Conservation (phyloP, 2,888 invertebrate species). For the Steinernema scapterisci region DNA sequence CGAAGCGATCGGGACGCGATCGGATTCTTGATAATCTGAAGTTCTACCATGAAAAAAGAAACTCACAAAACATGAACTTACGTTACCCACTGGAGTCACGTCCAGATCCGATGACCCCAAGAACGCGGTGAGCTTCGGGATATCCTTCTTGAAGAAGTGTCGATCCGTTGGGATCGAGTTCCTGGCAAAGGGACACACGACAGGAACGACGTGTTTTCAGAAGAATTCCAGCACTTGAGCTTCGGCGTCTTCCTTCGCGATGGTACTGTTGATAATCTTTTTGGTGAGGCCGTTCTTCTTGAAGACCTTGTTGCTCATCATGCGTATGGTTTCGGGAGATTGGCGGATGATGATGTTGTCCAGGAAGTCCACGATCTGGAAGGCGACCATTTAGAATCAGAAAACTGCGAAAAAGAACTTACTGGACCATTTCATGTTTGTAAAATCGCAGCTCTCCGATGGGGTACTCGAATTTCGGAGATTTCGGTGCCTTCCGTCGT, state of each 20-base stretch:
- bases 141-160: conserved; percentile 79
- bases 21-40: background rate
- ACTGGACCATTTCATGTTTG: background rate
- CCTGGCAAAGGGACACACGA: conserved; percentile 52
- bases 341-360: conserved; percentile 78
- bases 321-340: conserved; percentile 75
- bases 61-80: background rate
- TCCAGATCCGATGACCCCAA: background rate
- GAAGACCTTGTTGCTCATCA: conserved; percentile 81
- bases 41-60: background rate
- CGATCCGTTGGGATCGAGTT: conserved; percentile 74
- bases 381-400: conserved; percentile 52
- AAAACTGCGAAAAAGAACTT: background rate
- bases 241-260: conserved; percentile 77
- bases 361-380: conserved; percentile 31
- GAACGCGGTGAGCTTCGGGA: conserved; percentile 76
- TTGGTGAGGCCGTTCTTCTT: conserved; percentile 80
- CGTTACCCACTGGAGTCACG: background rate
- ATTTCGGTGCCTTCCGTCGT: background rate
- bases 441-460: conserved; percentile 7
- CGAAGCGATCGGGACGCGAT: too few relatives aligned
- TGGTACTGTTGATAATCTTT: conserved; percentile 76
- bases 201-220: conserved; percentile 71
- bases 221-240: conserved; percentile 75
- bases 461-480: background rate